Evolutionary conservation across 2,113 vertebrate genomes (phyloP), one percentile per base, ranked within the genome.

Genomic region (Sinocyclocheilus grahami): DNA sequence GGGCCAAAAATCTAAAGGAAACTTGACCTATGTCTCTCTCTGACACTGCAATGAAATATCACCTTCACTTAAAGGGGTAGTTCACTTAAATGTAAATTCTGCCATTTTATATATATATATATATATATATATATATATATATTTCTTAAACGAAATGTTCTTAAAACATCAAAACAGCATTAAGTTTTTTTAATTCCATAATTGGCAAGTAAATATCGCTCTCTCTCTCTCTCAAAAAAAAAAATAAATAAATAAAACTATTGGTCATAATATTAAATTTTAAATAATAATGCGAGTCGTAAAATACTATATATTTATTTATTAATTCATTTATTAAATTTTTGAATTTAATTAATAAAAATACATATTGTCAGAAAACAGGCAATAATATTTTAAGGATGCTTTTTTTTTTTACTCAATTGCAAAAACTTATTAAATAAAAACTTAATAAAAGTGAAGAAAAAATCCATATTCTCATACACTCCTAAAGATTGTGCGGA

Each of bases 1-100:
- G 46, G 33, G 58, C 24, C 37, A 63, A 81, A 86, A 72, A 86
- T 80, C 86, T 24, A 10, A 67, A 65, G 16, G 51, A 39, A 72
- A 58, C 48, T 24, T 77, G n/a, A 20, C 65, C 22, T 10, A 65
- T 60, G 46, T 82, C 18, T 46, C 69, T 86, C n/a, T 7, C 24
- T 39, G 62, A 33, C 60, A 39, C 13, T 63, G 37, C 46, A 48
- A 48, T 12, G 46, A 48, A 11, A 48, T 48, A 12, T 48, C 46
- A 79, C 27, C 12, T 79, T 39, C 27, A 39, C 16, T 60, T 37
- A 60, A 78, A 75, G 42, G 42, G 72, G 14, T 16, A 75, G 39
- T 48, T 48, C 22, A 48, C 72, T 75, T 5, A 24, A 24, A 48
- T 8, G 4, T 37, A 39, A 0, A 72, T 72, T 39, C 11, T 5